These are phyloP conservation scores for Phyllostomus hastatus DNA, from an alignment of 2,113 vertebrate genomes.

Conservation along the genomic window DNA sequence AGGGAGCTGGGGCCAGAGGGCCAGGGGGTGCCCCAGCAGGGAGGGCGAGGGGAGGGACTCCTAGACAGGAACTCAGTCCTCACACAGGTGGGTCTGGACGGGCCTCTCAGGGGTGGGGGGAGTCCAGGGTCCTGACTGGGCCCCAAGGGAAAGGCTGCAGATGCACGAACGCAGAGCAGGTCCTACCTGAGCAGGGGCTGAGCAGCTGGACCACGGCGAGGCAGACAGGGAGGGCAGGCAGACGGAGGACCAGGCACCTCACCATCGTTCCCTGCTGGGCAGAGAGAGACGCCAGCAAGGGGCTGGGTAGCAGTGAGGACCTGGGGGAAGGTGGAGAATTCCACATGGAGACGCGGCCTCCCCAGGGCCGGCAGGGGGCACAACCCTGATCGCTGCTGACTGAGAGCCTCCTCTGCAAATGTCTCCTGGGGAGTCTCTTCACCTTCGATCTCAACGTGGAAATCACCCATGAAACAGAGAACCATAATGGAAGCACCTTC, in stretches of 20 bases:
- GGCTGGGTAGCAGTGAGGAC: no score
- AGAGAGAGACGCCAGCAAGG: not conserved
- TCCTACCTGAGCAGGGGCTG: not conserved
- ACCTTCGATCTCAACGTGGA: no score
- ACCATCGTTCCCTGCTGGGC: not conserved
- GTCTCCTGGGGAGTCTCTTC: no score
- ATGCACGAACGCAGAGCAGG: not conserved
- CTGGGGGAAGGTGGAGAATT: no score
- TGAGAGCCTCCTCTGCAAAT: no score
- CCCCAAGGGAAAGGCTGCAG: not conserved
- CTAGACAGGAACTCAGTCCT: not conserved
- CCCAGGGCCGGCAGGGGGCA: no score
- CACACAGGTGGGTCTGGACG: not conserved
- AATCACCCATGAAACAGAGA: no score
- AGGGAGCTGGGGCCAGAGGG: not conserved
- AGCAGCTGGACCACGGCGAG: not conserved
- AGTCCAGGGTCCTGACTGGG: not conserved
- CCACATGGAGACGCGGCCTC: no score
- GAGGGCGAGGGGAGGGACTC: not conserved
- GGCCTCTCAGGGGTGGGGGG: not conserved
- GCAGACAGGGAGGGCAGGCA: not conserved
- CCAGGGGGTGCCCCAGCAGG: not conserved
- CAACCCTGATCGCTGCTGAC: no score
- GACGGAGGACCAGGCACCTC: no score
- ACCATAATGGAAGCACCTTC: no score